phyloP scores from a whole-genome alignment of 2,113 vertebrate species.

The Notarius quadriscutis region DNA sequence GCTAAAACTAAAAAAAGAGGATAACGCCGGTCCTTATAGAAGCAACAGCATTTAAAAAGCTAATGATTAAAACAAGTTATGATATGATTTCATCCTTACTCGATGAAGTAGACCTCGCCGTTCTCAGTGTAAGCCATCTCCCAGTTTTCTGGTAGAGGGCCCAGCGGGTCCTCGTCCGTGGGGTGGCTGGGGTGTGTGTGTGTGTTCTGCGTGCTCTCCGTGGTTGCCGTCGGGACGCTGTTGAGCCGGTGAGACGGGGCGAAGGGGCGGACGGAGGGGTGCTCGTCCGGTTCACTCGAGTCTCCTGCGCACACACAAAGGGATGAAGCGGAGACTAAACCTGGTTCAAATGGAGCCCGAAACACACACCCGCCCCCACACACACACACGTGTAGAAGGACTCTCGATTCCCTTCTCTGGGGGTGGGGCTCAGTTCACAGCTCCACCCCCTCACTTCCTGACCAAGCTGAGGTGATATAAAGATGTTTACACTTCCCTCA shows the following conservation, averaged over 20 bases:
- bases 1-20: background rate
- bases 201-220: constrained; percentile 95
- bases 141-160: constrained; percentile 97
- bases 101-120: constrained; percentile 99
- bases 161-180: constrained; percentile 89
- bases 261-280: constrained; percentile 66
- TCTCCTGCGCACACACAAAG: constrained; percentile 73
- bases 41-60: no score
- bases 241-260: constrained; percentile 69
- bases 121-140: constrained; percentile 99
- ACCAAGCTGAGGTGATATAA: constrained; percentile 21
- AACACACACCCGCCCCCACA: constrained; percentile 15
- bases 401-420: no score
- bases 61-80: no score
- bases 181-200: constrained; percentile 90
- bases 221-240: constrained; percentile 83
- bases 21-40: background rate
- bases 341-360: no score
- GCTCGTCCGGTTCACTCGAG: constrained; percentile 92
- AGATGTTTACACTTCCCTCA: constrained; percentile 39
- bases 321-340: no score
- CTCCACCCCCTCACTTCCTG: constrained; percentile 32
- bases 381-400: background rate
- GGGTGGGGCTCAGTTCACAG: background rate
- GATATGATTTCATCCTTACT: constrained; percentile 73